Base-by-base conservation (phyloP, 2,113 vertebrate genomes). In the Oryzias melastigma region DNA sequence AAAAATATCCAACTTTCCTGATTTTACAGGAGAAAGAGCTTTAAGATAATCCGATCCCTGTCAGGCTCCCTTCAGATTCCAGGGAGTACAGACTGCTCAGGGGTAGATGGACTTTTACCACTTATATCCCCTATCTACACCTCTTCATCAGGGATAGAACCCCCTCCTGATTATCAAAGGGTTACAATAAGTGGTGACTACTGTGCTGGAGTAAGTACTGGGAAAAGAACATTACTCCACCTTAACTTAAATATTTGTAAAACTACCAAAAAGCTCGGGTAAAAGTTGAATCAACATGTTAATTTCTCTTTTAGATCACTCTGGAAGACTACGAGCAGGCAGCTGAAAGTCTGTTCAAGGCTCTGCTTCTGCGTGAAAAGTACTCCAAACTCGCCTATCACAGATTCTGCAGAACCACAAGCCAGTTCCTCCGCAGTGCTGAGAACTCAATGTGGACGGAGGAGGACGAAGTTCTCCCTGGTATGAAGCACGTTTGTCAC, bases 301-400 rank as follows among this genome's bases (percentile, higher is more conserved):
- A 6, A 25, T 57, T 19, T 19, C 77, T 62, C 52, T 44, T 83
- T 52, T 86, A 99, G 97, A 92, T 98, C 78, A 96, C 95, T 4
- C 91, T 98, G 61, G 96, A 98, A 75, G 97, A 98, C 84, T 98
- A 98, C 20, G 95, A 97, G 58, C 95, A 96, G 75, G 95, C 96
- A 4, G 93, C 95, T 53, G 94, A 92, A 71, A 93, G 93, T 73
- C 90, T 99, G 53, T 91, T 94, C 44, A 98, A 95, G 63, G 96
- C 95, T 63, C 88, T 99, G 48, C 89, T 93, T 55, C 94, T 98
- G 73, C 91, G 97, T 51, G 95, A 98, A 77, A 98, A 97, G 73
- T 99, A 98, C 58, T 93, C 93, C 0, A 93, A 92, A 3, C 91
- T 99, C 5, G 95, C 95, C 50, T 97, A 96, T 68, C 96, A 98